These are phyloP conservation scores for Acanthopleura granulata DNA, from an alignment of 2,888 invertebrate genomes.

Conservation along the genomic window DNA sequence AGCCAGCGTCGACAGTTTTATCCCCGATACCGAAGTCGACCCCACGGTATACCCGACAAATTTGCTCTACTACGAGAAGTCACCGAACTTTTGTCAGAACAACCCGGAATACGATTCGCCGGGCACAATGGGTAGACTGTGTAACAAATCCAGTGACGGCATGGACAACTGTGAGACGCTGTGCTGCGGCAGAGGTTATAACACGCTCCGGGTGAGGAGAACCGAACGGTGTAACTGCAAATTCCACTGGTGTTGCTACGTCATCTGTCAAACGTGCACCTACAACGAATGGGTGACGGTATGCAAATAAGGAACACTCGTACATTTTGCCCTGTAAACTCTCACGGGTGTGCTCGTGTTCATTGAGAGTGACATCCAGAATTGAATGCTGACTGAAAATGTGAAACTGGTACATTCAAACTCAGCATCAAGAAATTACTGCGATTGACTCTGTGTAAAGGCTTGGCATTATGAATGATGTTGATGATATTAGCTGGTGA, in stretches of 20 bases:
- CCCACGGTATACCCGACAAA: constrained; percentile 33
- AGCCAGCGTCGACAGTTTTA: background rate
- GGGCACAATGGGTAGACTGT: constrained; percentile 64
- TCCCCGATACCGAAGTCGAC: background rate
- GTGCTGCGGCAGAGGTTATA: constrained; percentile 64
- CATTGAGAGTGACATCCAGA: no score
- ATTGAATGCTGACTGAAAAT: no score
- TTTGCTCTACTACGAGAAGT: constrained; percentile 92
- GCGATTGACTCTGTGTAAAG: no score
- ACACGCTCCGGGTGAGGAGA: constrained; percentile 73
- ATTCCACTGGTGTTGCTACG: constrained; percentile 69
- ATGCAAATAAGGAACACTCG: constrained; percentile 78
- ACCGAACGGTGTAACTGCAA: constrained; percentile 66
- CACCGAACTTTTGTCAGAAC: constrained; percentile 90
- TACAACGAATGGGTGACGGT: constrained; percentile 84
- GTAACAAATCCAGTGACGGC: constrained; percentile 60
- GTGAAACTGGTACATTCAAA: no score
- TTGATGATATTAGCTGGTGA: no score
- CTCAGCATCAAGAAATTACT: no score
- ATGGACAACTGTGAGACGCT: constrained; percentile 61
- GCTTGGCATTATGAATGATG: no score
- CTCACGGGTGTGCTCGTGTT: no score
- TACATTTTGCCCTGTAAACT: background rate
- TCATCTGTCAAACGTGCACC: constrained; percentile 70
- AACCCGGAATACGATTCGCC: constrained; percentile 62